phyloP scores from a whole-genome alignment of 2,888 invertebrate genomes.

The Lasiommata megera region DNA sequence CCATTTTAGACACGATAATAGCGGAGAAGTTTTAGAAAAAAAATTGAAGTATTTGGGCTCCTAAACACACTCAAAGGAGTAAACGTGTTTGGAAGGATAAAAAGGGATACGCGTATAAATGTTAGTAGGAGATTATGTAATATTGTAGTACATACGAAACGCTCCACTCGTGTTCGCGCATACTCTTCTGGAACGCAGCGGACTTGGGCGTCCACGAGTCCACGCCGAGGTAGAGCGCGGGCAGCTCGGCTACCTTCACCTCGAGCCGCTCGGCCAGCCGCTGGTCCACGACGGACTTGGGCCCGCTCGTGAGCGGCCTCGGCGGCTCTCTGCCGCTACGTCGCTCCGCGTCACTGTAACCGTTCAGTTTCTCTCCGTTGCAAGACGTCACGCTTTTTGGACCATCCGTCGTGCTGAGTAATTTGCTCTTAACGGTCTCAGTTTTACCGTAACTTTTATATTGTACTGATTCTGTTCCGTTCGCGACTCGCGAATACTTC shows the following conservation, averaged over 20 bases:
- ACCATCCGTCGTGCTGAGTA: slow-evolving; percentile 74
- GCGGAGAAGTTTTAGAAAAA: too few relatives aligned
- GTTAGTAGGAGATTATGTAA: slow-evolving; percentile 46
- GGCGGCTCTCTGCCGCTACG: slow-evolving; percentile 62
- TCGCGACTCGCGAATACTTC: slow-evolving; percentile 78
- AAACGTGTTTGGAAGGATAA: slow-evolving; percentile 17
- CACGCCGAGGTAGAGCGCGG: slow-evolving; percentile 87
- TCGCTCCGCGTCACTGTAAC: slow-evolving; percentile 60
- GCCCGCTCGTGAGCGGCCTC: slow-evolving; percentile 66
- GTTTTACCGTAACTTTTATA: slow-evolving; percentile 75
- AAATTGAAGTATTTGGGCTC: slow-evolving; percentile 29
- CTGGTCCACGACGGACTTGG: slow-evolving; percentile 70
- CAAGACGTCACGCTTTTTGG: slow-evolving; percentile 76
- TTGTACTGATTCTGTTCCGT: slow-evolving; percentile 76
- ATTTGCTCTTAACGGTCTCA: slow-evolving; percentile 76
- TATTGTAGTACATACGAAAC: slow-evolving; percentile 75
- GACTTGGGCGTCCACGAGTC: slow-evolving; percentile 89
- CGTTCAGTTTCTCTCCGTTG: slow-evolving; percentile 71
- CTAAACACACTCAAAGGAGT: slow-evolving; percentile 29
- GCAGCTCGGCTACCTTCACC: slow-evolving; percentile 81
- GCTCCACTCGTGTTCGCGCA: slow-evolving; percentile 81
- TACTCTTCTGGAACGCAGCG: slow-evolving; percentile 77
- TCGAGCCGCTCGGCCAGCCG: slow-evolving; percentile 76
- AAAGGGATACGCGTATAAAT: slow-evolving; percentile 18
- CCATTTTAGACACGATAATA: too few relatives aligned